phyloP scores from a whole-genome alignment of 2,113 vertebrate genomes.

The Quiscalus mexicanus region DNA sequence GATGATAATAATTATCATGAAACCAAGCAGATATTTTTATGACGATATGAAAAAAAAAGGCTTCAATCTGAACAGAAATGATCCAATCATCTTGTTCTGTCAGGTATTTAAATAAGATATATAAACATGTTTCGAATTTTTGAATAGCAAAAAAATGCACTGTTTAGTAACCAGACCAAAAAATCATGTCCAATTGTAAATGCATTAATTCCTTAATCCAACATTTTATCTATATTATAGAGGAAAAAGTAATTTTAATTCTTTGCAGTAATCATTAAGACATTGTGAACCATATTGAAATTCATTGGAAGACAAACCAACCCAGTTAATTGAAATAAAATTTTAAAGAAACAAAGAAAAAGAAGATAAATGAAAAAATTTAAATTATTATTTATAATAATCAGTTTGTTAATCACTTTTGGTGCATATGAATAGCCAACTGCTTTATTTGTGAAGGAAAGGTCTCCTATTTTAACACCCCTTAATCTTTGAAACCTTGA shows the following conservation, averaged over 20 bases:
- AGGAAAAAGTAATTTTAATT: background rate
- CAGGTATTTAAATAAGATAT: background rate
- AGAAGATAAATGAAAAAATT: background rate
- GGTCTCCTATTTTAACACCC: background rate
- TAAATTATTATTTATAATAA: background rate
- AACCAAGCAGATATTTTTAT: background rate
- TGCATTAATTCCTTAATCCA: background rate
- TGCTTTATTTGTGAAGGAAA: background rate
- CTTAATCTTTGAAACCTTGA: background rate
- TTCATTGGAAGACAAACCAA: background rate
- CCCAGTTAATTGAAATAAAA: background rate
- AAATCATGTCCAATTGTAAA: background rate
- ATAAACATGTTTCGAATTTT: background rate
- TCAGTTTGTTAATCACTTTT: background rate
- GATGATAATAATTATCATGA: background rate
- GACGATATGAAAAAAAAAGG: background rate
- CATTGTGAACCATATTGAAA: background rate
- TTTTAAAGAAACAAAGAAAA: background rate
- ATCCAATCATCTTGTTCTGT: background rate
- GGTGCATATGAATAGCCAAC: background rate
- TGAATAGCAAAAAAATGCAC: background rate
- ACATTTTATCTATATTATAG: background rate
- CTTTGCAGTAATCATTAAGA: background rate
- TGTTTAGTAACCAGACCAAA: background rate
- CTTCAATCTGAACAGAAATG: background rate